These are phyloP conservation scores for Elgonia sp. DNA, from an alignment of 2,888 invertebrate species.

Conservation along the genomic window DNA sequence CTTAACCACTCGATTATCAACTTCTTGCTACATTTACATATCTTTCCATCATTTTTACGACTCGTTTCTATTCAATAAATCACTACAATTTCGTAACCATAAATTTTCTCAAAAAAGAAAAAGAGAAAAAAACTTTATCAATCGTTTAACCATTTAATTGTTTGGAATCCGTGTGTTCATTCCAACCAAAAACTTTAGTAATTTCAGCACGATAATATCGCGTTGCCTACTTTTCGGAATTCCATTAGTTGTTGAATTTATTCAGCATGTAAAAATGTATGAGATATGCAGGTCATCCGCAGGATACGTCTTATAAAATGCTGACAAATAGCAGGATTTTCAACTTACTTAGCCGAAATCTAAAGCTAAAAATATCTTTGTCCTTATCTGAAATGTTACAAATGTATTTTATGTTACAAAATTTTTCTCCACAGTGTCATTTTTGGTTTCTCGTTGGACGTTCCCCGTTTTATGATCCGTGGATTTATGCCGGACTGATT, in stretches of 20 bases:
- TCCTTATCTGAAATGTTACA: conserved; percentile 54
- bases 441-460: conserved; percentile 8
- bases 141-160: too few species aligned
- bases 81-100: too few species aligned
- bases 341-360: conserved; percentile 52
- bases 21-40: too few species aligned
- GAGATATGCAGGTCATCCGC: conserved; percentile 53
- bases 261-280: conserved; percentile 50
- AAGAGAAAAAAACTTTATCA: too few species aligned
- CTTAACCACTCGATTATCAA: too few species aligned
- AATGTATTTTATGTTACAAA: conserved; percentile 58
- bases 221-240: conserved; percentile 45
- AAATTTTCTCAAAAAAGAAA: too few species aligned
- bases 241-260: conserved; percentile 49
- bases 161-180: too few species aligned
- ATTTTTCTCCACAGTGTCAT: conserved; percentile 32
- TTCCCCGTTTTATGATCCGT: conserved; percentile 28
- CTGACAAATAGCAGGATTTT: conserved; percentile 56
- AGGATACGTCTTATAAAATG: conserved; percentile 56
- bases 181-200: conserved; percentile 25
- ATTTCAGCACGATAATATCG: conserved; percentile 24
- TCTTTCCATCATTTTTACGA: too few species aligned
- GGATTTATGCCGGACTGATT: conserved; percentile 28
- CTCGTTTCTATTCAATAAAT: too few species aligned
- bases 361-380: conserved; percentile 51